These are phyloP conservation scores for Crotalus viridis DNA, from an alignment of 2,113 vertebrate genomes.

Conservation along the genomic window DNA sequence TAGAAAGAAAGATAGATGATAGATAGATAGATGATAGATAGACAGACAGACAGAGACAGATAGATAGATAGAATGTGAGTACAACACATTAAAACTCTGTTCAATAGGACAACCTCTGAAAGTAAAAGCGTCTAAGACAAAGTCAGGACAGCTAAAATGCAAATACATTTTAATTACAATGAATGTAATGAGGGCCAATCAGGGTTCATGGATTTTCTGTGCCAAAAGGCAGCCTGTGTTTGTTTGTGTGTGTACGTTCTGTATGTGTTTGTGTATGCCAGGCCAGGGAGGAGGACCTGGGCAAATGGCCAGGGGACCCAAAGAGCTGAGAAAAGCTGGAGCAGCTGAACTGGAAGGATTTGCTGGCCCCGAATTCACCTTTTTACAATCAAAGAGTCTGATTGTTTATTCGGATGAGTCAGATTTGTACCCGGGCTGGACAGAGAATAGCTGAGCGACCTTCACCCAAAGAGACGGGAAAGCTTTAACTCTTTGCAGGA, in stretches of 20 bases:
- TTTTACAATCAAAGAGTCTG: background rate
- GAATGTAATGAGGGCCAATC: too few relatives aligned
- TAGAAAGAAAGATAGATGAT: too few relatives aligned
- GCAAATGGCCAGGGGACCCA: background rate
- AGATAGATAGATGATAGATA: too few relatives aligned
- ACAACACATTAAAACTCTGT: too few relatives aligned
- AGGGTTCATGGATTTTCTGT: background rate
- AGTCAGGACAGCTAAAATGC: too few relatives aligned
- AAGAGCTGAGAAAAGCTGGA: background rate
- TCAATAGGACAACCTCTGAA: too few relatives aligned
- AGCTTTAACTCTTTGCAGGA: background rate
- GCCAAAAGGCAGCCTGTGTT: background rate
- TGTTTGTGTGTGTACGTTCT: background rate
- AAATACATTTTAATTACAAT: too few relatives aligned
- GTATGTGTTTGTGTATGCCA: background rate
- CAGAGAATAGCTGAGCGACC: background rate
- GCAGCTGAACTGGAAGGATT: background rate
- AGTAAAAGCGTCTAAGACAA: too few relatives aligned
- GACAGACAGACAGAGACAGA: too few relatives aligned
- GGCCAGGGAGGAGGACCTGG: background rate
- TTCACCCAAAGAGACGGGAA: background rate
- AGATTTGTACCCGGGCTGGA: background rate
- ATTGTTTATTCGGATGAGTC: background rate
- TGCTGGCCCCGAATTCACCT: background rate
- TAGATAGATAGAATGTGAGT: too few relatives aligned